phyloP scores from a whole-genome alignment of 2,888 invertebrate genomes.

The Thymelicus acteon region DNA sequence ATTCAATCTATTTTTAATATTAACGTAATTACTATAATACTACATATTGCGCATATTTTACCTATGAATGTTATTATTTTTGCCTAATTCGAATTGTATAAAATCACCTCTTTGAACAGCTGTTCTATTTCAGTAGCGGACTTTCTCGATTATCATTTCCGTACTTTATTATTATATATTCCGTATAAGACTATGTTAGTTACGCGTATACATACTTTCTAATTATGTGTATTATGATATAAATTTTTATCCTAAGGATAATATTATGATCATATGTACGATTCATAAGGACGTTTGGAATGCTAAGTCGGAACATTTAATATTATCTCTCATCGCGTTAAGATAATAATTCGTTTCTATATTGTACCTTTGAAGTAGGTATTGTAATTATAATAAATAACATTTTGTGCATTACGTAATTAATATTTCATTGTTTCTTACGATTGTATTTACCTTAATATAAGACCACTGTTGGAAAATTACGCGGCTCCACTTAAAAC shows the following conservation, averaged over 20 bases:
- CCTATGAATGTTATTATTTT: slow-evolving; percentile 83
- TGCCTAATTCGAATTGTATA: slow-evolving; percentile 84
- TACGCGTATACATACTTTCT: slow-evolving; percentile 82
- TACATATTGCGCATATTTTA: slow-evolving; percentile 82
- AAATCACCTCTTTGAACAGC: slow-evolving; percentile 80
- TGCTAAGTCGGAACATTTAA: slow-evolving; percentile 80
- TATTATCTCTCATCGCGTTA: slow-evolving; percentile 83
- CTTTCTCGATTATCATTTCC: slow-evolving; percentile 71
- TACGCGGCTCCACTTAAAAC: slow-evolving; percentile 67
- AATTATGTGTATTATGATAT: slow-evolving; percentile 82
- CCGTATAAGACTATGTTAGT: slow-evolving; percentile 83
- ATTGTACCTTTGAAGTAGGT: slow-evolving; percentile 83
- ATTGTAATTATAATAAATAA: slow-evolving; percentile 84
- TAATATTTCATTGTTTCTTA: slow-evolving; percentile 84
- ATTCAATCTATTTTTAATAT: slow-evolving; percentile 84
- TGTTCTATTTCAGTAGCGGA: slow-evolving; percentile 80
- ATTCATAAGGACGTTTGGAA: slow-evolving; percentile 78
- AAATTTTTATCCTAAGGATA: slow-evolving; percentile 84
- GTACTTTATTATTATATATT: slow-evolving; percentile 49
- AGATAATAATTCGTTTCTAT: slow-evolving; percentile 82
- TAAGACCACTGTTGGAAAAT: slow-evolving; percentile 80
- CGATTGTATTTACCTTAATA: slow-evolving; percentile 81
- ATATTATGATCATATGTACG: slow-evolving; percentile 78
- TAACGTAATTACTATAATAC: slow-evolving; percentile 83
- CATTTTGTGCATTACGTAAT: slow-evolving; percentile 84